These are phyloP conservation scores for Tenualosa thibaudeaui DNA, from an alignment of 2,797 vertebrate genomes.

Conservation along the genomic window DNA sequence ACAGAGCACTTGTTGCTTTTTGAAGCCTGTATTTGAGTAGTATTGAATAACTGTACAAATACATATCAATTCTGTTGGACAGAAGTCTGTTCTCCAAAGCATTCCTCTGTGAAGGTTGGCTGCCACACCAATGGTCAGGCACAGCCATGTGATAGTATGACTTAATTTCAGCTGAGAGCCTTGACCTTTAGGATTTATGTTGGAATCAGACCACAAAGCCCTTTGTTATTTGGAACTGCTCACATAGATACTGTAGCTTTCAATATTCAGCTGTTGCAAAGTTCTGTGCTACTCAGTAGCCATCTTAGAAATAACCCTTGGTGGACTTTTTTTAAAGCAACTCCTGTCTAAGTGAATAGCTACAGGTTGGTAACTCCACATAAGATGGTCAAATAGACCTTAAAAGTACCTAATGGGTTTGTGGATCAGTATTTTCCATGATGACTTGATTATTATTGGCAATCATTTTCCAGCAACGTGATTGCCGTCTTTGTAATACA, in stretches of 20 bases:
- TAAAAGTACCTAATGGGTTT: too few relatives aligned
- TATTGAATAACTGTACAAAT: constrained; percentile 13
- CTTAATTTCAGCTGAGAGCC: background rate
- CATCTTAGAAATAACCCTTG: too few relatives aligned
- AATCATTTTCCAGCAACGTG: too few relatives aligned
- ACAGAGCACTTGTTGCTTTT: background rate
- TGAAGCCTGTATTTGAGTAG: background rate
- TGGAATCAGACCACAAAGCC: background rate
- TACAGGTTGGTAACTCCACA: too few relatives aligned
- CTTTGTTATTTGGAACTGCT: background rate
- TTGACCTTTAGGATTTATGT: background rate
- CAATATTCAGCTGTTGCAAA: background rate
- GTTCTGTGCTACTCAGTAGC: background rate
- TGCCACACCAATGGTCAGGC: background rate
- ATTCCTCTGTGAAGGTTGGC: background rate
- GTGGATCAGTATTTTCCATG: too few relatives aligned
- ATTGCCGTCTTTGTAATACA: too few relatives aligned
- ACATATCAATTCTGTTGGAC: background rate
- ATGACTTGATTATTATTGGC: too few relatives aligned
- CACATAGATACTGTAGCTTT: background rate
- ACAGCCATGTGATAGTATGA: background rate
- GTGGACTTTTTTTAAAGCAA: too few relatives aligned
- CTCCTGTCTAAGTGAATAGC: too few relatives aligned
- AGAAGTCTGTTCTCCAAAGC: background rate
- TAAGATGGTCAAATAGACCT: too few relatives aligned